Conservation (phyloP, 2,888 invertebrate genomes). For the Ochropleura plecta region DNA sequence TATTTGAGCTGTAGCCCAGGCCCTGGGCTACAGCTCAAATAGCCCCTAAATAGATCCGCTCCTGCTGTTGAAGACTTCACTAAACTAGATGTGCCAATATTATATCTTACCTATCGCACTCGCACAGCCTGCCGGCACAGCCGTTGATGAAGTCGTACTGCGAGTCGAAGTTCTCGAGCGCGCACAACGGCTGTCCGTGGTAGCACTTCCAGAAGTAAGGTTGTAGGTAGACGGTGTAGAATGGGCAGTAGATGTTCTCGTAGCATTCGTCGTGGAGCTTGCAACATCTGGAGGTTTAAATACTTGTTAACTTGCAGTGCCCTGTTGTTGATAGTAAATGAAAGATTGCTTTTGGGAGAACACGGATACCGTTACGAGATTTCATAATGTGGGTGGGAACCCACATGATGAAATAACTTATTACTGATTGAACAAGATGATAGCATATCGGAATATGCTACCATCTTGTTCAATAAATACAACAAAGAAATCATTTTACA, state of each 20-base stretch:
- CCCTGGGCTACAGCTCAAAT: too few species aligned
- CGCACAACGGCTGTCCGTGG: slow-evolving; percentile 94
- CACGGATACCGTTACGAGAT: too few species aligned
- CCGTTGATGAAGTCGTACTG: slow-evolving; percentile 85
- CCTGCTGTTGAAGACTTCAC: background rate
- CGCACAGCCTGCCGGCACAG: slow-evolving; percentile 95
- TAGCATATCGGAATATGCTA: too few species aligned
- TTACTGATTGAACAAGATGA: too few species aligned
- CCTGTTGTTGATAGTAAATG: background rate
- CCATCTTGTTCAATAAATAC: background rate
- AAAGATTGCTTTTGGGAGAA: background rate
- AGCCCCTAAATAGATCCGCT: too few species aligned
- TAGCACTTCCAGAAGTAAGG: slow-evolving; percentile 97
- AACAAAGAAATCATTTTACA: background rate
- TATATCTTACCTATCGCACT: slow-evolving; percentile 93
- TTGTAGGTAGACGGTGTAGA: slow-evolving; percentile 95
- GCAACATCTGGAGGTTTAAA: slow-evolving; percentile 92
- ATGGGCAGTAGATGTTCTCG: slow-evolving; percentile 94
- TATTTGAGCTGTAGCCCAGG: too few species aligned
- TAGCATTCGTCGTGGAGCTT: slow-evolving; percentile 97
- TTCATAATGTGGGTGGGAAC: too few species aligned
- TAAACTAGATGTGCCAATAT: background rate
- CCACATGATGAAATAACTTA: too few species aligned
- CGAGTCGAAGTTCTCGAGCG: slow-evolving; percentile 88
- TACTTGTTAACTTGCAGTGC: background rate